A percentile compares a stretch with the other conserved stretches of the same genome.
Conservation (phyloP, 2,113 vertebrate species). For the Sisor rabdophorus region DNA sequence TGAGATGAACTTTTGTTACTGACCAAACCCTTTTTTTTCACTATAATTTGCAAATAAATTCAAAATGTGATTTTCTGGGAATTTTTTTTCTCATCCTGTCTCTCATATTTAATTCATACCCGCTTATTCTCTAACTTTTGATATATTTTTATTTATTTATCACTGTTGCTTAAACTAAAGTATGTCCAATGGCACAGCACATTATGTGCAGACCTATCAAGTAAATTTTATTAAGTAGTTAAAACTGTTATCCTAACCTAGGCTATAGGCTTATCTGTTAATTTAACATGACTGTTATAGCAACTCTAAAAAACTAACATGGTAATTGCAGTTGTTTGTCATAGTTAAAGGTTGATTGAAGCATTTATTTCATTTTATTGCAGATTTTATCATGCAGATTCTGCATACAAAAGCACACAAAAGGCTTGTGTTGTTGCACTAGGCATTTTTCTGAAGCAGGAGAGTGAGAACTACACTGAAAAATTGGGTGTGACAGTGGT, state of each 20-base stretch:
- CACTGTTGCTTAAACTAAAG: too few relatives aligned
- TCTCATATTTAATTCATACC: too few relatives aligned
- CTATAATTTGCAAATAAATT: too few relatives aligned
- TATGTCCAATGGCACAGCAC: neutral
- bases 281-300: neutral
- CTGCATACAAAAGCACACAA: neutral
- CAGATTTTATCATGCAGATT: neutral
- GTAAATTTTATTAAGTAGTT: neutral
- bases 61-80: too few relatives aligned
- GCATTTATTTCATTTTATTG: neutral
- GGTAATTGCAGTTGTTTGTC: neutral
- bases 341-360: neutral
- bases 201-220: neutral
- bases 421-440: neutral
- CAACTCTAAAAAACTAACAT: neutral
- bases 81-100: too few relatives aligned
- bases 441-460: neutral
- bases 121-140: too few relatives aligned
- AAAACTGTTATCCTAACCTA: neutral
- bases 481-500: conserved; percentile 33
- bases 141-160: too few relatives aligned
- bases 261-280: neutral
- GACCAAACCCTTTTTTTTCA: too few relatives aligned
- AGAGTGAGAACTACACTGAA: neutral
- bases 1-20: too few relatives aligned